Conservation (phyloP, 2,888 invertebrate genomes). For the Xiphydria camelus region DNA sequence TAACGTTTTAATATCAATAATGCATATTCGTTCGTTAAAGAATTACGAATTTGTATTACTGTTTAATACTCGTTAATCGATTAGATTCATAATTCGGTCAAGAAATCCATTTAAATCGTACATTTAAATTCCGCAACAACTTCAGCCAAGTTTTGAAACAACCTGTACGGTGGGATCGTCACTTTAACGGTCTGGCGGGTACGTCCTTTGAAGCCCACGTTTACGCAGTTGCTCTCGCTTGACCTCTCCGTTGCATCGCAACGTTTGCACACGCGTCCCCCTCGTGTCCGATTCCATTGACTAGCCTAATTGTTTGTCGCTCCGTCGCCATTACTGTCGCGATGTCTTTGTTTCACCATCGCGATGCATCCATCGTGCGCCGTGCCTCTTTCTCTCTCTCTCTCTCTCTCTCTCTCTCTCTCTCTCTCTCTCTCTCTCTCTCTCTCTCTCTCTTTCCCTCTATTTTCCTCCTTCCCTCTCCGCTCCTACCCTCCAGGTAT, state of each 20-base stretch:
- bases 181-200: too few relatives aligned
- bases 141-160: too few relatives aligned
- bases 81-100: too few relatives aligned
- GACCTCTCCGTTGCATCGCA: background rate
- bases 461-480: background rate
- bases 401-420: background rate
- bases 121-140: too few relatives aligned
- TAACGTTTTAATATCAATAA: too few relatives aligned
- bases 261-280: background rate
- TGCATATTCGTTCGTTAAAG: too few relatives aligned
- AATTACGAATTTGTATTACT: too few relatives aligned
- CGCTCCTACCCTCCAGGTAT: background rate
- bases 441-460: background rate
- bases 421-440: constrained; percentile 5
- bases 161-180: too few relatives aligned
- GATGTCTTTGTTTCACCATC: background rate
- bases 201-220: background rate
- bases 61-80: too few relatives aligned
- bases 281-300: constrained; percentile 29
- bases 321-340: constrained; percentile 26
- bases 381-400: background rate
- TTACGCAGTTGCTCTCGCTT: background rate
- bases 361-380: background rate
- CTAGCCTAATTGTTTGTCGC: constrained; percentile 33
- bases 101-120: too few relatives aligned